Percentiles rank a stretch among this genome's conserved stretches.
Evolutionary conservation across 2,888 invertebrate species (phyloP).

Genomic region (Ametastegia equiseti): DNA sequence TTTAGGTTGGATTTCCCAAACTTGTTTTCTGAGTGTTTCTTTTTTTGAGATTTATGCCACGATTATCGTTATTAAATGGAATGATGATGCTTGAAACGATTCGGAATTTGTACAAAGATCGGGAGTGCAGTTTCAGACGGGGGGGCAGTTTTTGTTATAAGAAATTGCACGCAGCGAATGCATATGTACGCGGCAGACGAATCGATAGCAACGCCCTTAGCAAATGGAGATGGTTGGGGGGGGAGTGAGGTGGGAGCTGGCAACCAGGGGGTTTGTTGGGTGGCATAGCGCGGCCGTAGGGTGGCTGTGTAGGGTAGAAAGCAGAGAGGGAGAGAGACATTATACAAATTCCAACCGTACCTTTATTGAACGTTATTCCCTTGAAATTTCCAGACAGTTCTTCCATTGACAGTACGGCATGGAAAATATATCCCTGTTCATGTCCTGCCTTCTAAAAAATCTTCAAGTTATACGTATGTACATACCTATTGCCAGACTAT

Average conservation of each 20-base stretch:
- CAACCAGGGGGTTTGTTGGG: constrained; percentile 36
- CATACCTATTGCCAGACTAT: background rate
- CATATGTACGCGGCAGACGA: constrained; percentile 42
- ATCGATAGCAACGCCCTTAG: constrained; percentile 48
- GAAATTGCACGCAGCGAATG: constrained; percentile 44
- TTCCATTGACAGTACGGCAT: constrained; percentile 24
- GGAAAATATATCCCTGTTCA: constrained; percentile 24
- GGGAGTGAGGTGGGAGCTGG: constrained; percentile 21
- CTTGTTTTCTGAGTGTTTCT: too few species aligned
- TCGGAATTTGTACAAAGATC: background rate
- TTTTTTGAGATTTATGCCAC: background rate
- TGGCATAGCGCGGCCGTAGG: constrained; percentile 29
- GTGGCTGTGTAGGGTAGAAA: constrained; percentile 38
- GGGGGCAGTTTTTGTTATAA: constrained; percentile 2
- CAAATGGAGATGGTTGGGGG: constrained; percentile 44
- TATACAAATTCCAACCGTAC: constrained; percentile 46
- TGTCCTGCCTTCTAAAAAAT: background rate
- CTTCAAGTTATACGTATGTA: too few species aligned
- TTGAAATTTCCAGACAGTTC: constrained; percentile 43
- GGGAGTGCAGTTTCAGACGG: background rate
- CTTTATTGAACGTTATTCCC: constrained; percentile 46
- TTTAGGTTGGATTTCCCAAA: too few species aligned
- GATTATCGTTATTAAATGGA: background rate
- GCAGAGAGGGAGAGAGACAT: constrained; percentile 40
- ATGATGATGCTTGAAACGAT: background rate